Percentiles rank a stretch among this genome's conserved stretches.
phyloP scores from a whole-genome alignment of 2,888 invertebrate species.

The Xestia rhomboidea region DNA sequence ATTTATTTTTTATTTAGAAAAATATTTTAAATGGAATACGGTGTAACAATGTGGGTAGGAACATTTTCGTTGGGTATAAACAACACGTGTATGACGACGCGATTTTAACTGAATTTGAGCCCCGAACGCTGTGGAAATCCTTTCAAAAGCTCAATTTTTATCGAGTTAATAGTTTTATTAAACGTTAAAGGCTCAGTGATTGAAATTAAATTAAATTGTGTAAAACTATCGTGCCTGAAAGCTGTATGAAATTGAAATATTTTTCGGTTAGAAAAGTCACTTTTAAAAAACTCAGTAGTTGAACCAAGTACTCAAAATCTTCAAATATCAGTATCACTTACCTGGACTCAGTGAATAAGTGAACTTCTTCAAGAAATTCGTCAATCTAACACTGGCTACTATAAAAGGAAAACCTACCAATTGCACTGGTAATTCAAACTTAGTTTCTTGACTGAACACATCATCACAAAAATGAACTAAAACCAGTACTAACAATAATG shows the following conservation, averaged over 20 bases:
- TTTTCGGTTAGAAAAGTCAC: neutral
- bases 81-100: neutral
- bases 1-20: slow-evolving; percentile 3
- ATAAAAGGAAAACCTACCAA: slow-evolving; percentile 96
- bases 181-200: slow-evolving; percentile 25
- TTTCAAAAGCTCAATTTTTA: slow-evolving; percentile 10
- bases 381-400: slow-evolving; percentile 94
- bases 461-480: slow-evolving; percentile 47
- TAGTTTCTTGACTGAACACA: slow-evolving; percentile 50
- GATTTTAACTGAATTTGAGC: neutral
- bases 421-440: slow-evolving; percentile 93
- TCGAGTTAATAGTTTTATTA: slow-evolving; percentile 8
- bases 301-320: neutral
- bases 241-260: neutral
- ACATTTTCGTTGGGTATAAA: neutral
- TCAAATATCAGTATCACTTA: slow-evolving; percentile 86
- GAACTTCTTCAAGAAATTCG: slow-evolving; percentile 95
- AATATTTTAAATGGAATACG: neutral
- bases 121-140: neutral
- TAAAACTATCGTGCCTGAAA: neutral
- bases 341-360: slow-evolving; percentile 95
- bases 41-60: neutral
- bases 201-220: neutral
- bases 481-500: slow-evolving; percentile 35
- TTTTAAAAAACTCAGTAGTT: neutral